Evolutionary conservation across 2,113 vertebrate species (phyloP), one percentile per base, ranked within the genome.

Genomic region (Microtus montanus): DNA sequence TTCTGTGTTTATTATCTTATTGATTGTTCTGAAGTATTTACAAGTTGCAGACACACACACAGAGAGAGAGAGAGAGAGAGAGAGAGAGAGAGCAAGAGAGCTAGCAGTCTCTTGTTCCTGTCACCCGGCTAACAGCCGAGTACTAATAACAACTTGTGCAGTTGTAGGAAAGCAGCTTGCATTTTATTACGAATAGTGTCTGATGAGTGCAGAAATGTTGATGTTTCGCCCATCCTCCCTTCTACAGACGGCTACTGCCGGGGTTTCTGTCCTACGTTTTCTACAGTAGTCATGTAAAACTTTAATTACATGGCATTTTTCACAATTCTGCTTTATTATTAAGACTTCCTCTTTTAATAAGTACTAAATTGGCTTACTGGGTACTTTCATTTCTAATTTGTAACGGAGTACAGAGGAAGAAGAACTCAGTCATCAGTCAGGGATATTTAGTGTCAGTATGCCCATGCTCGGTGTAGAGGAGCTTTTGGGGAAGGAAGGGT

Each of bases 311-410:
- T 54, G 26, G 24, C 90, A 85, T 88, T 90, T 79, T 87, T 93
- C n/a, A 38, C 85, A 96, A 95, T 96, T 95, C 66, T 24, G 86
- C 80, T 91, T 96, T 85, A 44, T 96, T 85, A 44, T 58, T 92
- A 61, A 9, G 41, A 54, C 47, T 78, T 92, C 52, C 87, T 94
- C 80, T 79, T 96, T 90, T 94, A 92, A 90, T 95, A 41, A 79
- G 63, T 79, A 74, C 58, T 84, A 7, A 84, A 73, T 93, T 95
- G 91, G 52, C 61, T 95, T 93, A 74, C 30, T 75, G 58, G n/a
- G 41, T 79, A 52, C 71, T 92, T 94, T 86, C 54, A 89, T 95
- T 93, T 44, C 88, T 87, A 78, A 68, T 12, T 54, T 87, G n/a
- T 86, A 92, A 63, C 58, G 89, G 71, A 92, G 68, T 79, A 71